Base-by-base conservation (phyloP, 1,140 invertebrate genomes). In the Macrocentrus cingulum region DNA sequence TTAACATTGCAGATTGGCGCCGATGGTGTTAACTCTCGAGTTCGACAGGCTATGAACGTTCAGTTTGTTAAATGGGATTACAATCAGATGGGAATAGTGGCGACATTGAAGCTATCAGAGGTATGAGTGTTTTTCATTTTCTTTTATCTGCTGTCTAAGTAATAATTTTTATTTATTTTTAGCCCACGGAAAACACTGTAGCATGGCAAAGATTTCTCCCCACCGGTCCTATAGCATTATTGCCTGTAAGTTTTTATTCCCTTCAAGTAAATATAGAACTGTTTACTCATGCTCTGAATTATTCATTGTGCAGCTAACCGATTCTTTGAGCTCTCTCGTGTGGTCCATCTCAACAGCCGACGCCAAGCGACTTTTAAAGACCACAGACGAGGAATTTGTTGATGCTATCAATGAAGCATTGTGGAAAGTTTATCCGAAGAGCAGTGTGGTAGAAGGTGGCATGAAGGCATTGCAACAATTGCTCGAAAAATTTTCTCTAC, bases 121-220 rank as follows among this genome's bases (percentile, higher is more conserved):
- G 88, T 90, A 79, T 56, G 5, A 54, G 29, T 41, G 29, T 48
- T 36, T 49, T 6, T 3, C 16, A 29, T 18, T 23, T 51, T 52
- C 37, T 23, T 44, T 39, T 2, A 20, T 3, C 44, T 48, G 6
- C 44, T 23, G 60, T 25, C 25, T 42, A 44, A 20, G 37, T 22
- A 19, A 19, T 41, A 22, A 55, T 37, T 48, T 53, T 29, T 46
- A 66, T 68, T 65, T 66, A 50, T 67, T 41, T 52, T 82, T 71
- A 90, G 88, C 79, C 83, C 36, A 81, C 74, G 18, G 85, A 88
- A 57, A 95, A 97, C 76, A 83, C 83, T 32, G 90, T 92, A 25
- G 97, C 95, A 0, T 99, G 95, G 95, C 97, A 99, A 76, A 84
- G 94, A 59, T 99, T 98, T 80, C 76, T 97, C 53, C 90, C 94